These are phyloP conservation scores for Bothrops jararaca DNA, from an alignment of 2,113 vertebrate genomes.

Conservation along the genomic window DNA sequence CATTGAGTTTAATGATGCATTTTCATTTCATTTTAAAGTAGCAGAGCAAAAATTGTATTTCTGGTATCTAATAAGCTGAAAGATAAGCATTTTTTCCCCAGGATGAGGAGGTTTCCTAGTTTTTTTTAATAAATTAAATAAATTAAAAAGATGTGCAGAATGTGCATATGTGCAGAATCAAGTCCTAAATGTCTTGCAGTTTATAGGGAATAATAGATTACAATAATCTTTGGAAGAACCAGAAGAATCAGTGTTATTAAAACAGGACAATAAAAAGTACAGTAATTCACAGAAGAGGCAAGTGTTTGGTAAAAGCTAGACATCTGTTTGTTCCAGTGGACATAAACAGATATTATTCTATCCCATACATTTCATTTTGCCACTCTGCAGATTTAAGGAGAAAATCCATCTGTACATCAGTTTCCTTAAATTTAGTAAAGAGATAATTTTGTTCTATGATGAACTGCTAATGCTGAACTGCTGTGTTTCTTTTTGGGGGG, in stretches of 20 bases:
- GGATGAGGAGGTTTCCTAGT: too few species aligned
- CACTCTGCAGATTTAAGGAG: background rate
- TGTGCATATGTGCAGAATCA: background rate
- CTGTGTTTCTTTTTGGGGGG: background rate
- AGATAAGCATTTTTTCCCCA: background rate
- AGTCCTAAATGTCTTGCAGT: background rate
- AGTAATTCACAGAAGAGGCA: background rate
- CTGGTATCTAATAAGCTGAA: background rate
- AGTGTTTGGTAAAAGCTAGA: background rate
- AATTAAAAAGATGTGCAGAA: background rate
- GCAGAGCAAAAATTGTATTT: background rate
- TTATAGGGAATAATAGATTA: background rate
- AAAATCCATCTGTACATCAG: background rate
- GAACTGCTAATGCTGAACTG: background rate
- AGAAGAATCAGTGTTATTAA: background rate
- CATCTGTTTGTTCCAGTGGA: background rate
- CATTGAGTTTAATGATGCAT: background rate
- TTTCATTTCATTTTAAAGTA: background rate
- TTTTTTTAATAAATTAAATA: background rate
- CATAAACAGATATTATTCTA: background rate
- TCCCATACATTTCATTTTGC: background rate
- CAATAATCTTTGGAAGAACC: background rate
- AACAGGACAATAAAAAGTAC: background rate
- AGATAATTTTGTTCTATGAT: background rate
- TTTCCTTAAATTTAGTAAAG: constrained; percentile 5